Conservation (phyloP, 2,797 vertebrate species). For the Mallotus villosus region DNA sequence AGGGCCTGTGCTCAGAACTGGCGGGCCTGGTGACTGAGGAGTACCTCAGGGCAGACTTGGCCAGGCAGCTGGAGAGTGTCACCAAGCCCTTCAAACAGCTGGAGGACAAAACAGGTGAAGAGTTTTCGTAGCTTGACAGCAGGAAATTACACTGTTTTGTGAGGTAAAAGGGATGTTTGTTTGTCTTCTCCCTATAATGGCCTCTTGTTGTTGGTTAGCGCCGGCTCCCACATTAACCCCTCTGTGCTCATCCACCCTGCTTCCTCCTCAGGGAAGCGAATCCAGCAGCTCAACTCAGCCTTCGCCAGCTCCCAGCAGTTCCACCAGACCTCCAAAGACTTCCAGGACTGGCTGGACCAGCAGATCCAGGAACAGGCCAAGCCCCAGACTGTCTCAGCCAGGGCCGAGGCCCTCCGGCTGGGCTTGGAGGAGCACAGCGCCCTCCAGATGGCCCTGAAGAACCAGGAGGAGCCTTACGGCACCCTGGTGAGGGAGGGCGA, state of each 20-base stretch:
- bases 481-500: slow-evolving; percentile 86
- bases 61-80: slow-evolving; percentile 87
- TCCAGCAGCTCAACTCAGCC: slow-evolving; percentile 88
- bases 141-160: too few relatives aligned
- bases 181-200: not conserved
- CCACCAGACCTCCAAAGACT: slow-evolving; percentile 91
- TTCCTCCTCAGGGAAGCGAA: slow-evolving; percentile 78
- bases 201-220: not conserved
- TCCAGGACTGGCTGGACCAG: slow-evolving; percentile 86
- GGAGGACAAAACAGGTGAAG: slow-evolving; percentile 93
- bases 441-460: slow-evolving; percentile 71
- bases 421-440: slow-evolving; percentile 81
- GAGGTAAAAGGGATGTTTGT: too few relatives aligned
- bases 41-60: slow-evolving; percentile 91
- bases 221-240: too few relatives aligned
- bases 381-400: slow-evolving; percentile 78
- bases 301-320: slow-evolving; percentile 94
- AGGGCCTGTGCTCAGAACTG: slow-evolving; percentile 83
- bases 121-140: slow-evolving; percentile 7
- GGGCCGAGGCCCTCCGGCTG: slow-evolving; percentile 76
- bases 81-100: slow-evolving; percentile 88
- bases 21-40: slow-evolving; percentile 87
- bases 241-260: not conserved
- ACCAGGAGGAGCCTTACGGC: slow-evolving; percentile 79
- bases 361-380: slow-evolving; percentile 81